Base-by-base conservation (phyloP, 2,113 vertebrate species). In the Austrofundulus limnaeus region DNA sequence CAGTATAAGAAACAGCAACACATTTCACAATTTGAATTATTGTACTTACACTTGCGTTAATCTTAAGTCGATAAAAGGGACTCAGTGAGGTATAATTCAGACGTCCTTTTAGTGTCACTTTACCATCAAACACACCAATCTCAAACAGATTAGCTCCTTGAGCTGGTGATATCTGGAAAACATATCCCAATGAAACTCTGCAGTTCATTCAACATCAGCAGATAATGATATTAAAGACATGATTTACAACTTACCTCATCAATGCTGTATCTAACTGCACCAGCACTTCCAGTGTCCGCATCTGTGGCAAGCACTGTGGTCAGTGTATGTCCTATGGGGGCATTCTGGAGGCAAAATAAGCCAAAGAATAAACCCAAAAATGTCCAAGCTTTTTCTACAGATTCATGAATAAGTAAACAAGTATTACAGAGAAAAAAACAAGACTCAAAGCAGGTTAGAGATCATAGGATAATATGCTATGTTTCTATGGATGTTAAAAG, bases 21-120 rank as follows among this genome's bases (percentile, higher is more conserved):
- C 11, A 20, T 28, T n/a, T 51, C 0, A 28, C 1, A 31, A 28
- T 10, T 34, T 25, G 19, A 45, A 34, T 7, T 25, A 31, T 54
- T n/a, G 37, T 52, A 88, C 92, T 93, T 82, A 94, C 93, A 20
- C 41, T 80, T 37, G 91, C 91, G 0, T 9, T 54, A 42, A 94
- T 78, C 61, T 61, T 67, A 59, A 97, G 68, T 55, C 92, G 92
- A 70, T 97, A 96, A 82, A 86, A 94, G 39, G 83, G 82, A 38
- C 91, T 93, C 82, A 93, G 83, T 45, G 55, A 75, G 20, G 88
- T 94, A 61, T 89, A 95, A 79, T 86, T 91, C 31, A 97, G 85
- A 1, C 0, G 1, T 51, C 75, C 88, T 0, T 0, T 63, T 68
- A 96, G 78, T 9, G 1, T 39, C 46, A 96, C 87, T 0, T 56